Evolutionary conservation across 2,888 invertebrate species (phyloP), one percentile per base, ranked within the genome.

Genomic region (Dorcus hopei): DNA sequence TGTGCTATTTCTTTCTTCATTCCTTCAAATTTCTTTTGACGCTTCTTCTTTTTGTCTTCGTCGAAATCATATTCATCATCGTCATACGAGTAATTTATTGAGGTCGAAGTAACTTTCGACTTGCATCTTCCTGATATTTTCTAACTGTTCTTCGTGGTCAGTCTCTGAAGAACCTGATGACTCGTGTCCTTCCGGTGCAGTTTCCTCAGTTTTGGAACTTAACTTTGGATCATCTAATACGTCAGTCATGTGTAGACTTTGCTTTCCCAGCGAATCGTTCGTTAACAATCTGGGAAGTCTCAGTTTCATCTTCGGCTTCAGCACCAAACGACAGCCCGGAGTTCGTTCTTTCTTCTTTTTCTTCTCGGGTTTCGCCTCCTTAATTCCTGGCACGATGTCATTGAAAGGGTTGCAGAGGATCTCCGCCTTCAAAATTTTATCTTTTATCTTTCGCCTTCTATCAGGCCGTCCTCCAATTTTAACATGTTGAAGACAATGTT

Each of bases 401-500:
- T 86, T 82, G 76, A 95, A 98, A 0, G 98, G 98, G 83, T 97
- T 98, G 48, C 84, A 86, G 7, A 98, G 75, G 33, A 97, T 90
- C 73, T 90, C 87, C 0, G 91, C 83, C 71, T 85, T 85, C 7
- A 88, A 78, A 43, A 99, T 91, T 78, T 90, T 95, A 72, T 94
- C n/a, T n/a, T n/a, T n/a, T n/a, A n/a, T 40, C 89, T 80, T 62
- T 99, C 97, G 71, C 95, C 89, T 72, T 93, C 95, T 49, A 93
- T 87, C 4, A 90, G 79, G 43, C 90, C 90, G 60, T 99, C 98
- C 54, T 93, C 90, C 23, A 99, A 80, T 74, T 95, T 97, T 0
- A 97, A 79, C 85, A 98, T 91, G 75, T 99, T 99, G 79, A 90
- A 99, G 40, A 99, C 82, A 0, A 99, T 98, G 72, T 97, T 91